Conservation (phyloP, 1,140 invertebrate species). For the Trichonephila clavipes region DNA sequence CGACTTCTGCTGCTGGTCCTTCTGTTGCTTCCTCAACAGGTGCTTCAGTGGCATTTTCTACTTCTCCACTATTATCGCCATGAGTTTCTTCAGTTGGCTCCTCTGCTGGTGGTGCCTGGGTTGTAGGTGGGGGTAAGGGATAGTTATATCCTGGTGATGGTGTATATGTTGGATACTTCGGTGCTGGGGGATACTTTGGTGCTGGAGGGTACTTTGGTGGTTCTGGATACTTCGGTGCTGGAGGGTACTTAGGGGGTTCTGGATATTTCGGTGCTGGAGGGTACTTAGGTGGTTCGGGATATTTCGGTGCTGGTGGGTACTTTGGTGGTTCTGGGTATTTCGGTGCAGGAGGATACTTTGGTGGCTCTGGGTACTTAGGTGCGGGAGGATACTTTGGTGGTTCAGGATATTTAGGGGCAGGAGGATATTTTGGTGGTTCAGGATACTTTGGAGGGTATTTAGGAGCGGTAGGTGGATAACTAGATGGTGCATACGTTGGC, state of each 20-base stretch:
- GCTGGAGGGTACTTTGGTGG: neutral
- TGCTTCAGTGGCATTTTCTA: constrained; percentile 6
- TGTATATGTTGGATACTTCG: constrained; percentile 35
- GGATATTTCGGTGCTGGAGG: constrained; percentile 30
- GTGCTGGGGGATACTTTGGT: constrained; percentile 28
- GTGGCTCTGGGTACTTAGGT: neutral
- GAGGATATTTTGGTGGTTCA: constrained; percentile 44
- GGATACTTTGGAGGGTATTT: constrained; percentile 49
- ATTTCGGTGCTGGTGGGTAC: neutral
- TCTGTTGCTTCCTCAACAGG: constrained; percentile 10
- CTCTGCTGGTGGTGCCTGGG: constrained; percentile 34
- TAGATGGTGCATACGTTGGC: constrained; percentile 20
- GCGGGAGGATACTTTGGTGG: constrained; percentile 38
- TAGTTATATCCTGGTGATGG: constrained; percentile 67
- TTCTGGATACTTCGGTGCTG: constrained; percentile 28
- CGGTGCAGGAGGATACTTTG: constrained; percentile 28
- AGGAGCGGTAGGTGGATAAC: constrained; percentile 37
- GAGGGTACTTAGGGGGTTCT: neutral
- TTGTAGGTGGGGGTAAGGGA: constrained; percentile 54
- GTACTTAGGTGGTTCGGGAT: constrained; percentile 41
- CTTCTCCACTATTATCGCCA: neutral
- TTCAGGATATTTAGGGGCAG: constrained; percentile 34
- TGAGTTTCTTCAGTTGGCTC: constrained; percentile 15
- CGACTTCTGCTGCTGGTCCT: neutral
- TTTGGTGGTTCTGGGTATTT: neutral